phyloP scores from a whole-genome alignment of 1,140 invertebrate species.

The Cydia strobilella region DNA sequence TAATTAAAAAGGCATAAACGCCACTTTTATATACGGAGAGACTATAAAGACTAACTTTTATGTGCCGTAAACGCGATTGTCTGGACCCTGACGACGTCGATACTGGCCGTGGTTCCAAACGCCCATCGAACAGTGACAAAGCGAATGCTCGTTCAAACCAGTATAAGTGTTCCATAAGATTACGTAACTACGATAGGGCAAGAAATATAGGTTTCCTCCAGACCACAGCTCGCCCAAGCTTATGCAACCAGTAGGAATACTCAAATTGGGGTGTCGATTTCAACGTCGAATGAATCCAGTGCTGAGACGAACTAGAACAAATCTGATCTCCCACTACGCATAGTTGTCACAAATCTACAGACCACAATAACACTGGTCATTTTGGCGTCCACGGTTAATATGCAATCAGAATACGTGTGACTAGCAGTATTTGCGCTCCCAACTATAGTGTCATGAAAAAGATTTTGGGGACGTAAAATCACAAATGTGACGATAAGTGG shows the following conservation, averaged over 20 bases:
- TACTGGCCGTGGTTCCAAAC: conserved; percentile 37
- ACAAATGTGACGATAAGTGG: conserved; percentile 2
- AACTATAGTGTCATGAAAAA: conserved; percentile 10
- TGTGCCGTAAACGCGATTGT: conserved; percentile 80
- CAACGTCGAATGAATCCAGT: not conserved
- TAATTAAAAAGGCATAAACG: conserved; percentile 80
- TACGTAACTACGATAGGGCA: not conserved
- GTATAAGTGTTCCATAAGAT: conserved; percentile 32
- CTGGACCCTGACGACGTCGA: conserved; percentile 68
- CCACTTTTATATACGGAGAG: conserved; percentile 76
- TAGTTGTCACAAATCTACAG: not conserved
- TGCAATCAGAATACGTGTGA: not conserved
- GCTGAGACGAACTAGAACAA: not conserved
- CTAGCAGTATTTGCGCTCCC: not conserved
- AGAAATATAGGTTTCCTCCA: not conserved
- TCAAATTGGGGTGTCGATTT: not conserved
- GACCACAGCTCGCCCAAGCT: not conserved
- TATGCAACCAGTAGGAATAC: not conserved
- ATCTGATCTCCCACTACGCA: not conserved
- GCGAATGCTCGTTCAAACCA: not conserved
- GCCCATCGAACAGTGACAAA: not conserved
- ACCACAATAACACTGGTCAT: not conserved
- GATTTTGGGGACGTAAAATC: conserved; percentile 13
- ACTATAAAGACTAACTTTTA: conserved; percentile 81
- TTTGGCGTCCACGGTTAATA: not conserved